Evolutionary conservation across 2,888 invertebrate species (phyloP), one percentile per base, ranked within the genome.

Genomic region (Corythucha ciliata): DNA sequence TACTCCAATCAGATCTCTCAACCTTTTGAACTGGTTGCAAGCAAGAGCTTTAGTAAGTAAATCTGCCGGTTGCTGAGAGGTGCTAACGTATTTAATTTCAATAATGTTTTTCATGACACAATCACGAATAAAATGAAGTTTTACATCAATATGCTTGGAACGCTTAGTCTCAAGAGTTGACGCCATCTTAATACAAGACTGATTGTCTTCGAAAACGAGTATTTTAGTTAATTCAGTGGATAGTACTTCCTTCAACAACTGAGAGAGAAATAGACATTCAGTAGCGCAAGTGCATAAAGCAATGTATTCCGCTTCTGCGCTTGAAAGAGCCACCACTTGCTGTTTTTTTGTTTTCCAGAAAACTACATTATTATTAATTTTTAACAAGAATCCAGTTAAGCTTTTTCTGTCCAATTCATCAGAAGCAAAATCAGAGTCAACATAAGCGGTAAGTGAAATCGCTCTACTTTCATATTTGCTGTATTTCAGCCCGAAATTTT

Each of bases 361-460:
- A 21, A 50, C n/a, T n/a, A n/a, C n/a, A n/a, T 52, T 52, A 39
- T 46, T 29, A 21, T 52, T 52, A 10, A 52, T 16, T 29, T 52
- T 52, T 10, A 52, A 22, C 5, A 46, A 2, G 24, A 27, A 52
- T n/a, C 52, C 52, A 4, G 36, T 18, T 14, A 36, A 26, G 24
- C 37, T 46, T 26, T 46, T 45, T 10, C 52, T 16, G 32, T 52
- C 44, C 3, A 26, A 5, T n/a, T 14, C 4, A 21, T 46, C 52
- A 27, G 24, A 20, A 14, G 46, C 46, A 29, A 36, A 52, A 37
- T 52, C 46, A 2, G 46, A 7, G 24, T 51, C 51, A 34, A 40
- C 42, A 24, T 24, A 51, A 25, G 24, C 12, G 14, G 14, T 14
- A 4, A 26, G 24, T 16, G 14, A 10, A 18, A 29, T 16, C 12